Base-by-base conservation (phyloP, 2,888 invertebrate genomes). In the Sesamia inferens region DNA sequence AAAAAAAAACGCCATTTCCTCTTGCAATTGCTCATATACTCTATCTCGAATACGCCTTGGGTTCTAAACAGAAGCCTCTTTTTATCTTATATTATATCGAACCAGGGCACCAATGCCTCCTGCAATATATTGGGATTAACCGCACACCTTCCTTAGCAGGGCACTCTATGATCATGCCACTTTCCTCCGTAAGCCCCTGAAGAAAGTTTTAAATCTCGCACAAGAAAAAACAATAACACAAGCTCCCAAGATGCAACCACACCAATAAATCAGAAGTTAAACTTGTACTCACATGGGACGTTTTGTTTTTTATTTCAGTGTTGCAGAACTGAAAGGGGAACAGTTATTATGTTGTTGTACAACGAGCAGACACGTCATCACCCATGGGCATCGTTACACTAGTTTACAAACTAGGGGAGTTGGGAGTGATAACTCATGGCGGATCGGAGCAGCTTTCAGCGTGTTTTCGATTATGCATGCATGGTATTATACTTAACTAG, bases 331-430 rank as follows among this genome's bases (percentile, higher is more conserved):
- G 59, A 67, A 67, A 54, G 48, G 39, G 62, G 19, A 71, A 68
- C 24, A n/a, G 80, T 80, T 80, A 80, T 79, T 69, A 71, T 76
- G 80, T 81, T 71, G 76, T 67, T 78, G 22, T 66, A 74, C 75
- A 68, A 42, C 57, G 66, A 61, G 54, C 77, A 70, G 63, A 69
- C 72, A 76, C 63, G 24, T 44, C 54, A 55, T 68, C n/a, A 42
- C 81, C 77, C 80, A n/a, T 61, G 81, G 81, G 81, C 70, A 72
- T 72, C 77, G 72, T 81, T 77, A 67, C 6, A 54, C 57, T 69
- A 80, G 81, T 80, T 81, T 78, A 62, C 55, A 69, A 81, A 76
- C 81, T 81, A 63, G 19, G 64, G 51, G 55, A 57, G 57, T 22
- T 19, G 70, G 76, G 74, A 79, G 66, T 48, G 57, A 79, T 80